Base-by-base conservation (phyloP, 2,113 vertebrate species). In the Lamprologus speciosus region DNA sequence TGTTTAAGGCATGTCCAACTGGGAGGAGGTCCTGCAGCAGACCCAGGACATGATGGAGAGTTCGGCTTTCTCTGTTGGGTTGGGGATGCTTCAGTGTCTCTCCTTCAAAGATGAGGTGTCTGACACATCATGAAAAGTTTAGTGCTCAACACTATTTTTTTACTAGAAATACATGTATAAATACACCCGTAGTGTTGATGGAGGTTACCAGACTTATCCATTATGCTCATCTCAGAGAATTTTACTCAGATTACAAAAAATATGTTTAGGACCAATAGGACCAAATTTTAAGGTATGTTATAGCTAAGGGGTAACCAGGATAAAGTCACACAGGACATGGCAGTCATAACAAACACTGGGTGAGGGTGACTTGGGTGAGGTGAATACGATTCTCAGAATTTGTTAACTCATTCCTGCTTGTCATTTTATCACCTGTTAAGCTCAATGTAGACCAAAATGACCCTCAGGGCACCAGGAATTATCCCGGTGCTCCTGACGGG, bases 51-150 rank as follows among this genome's bases (percentile, higher is more conserved):
- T 23, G 37, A 23, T 73, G 37, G 37, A 5, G 37, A 73, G 8
- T 45, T 21, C 2, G 0, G 60, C 60, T 68, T 0, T 65, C 60
- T 68, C 19, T 21, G 4, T 68, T 68, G 2, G 11, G 11, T 37
- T 68, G 19, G 19, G 33, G 33, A 37, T 68, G 33, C 33, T 68
- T 68, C 33, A 37, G 1, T 21, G 60, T 68, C 33, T 0, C 60
- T 37, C 19, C 60, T 37, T 37, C 60, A 68, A 37, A 37, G 3
- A 68, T 21, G 19, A 68, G 60, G 60, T 21, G 33, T 12, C 4
- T 8, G 60, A 68, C 33, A 68, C 33, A 28, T 47, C 40, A 28
- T 0, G 3, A 75, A 75, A 17, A 0, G 23, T 47, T 47, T 75
- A 11, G 1, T 19, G 14, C 14, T 28, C 40, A 75, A 19, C 70